Evolutionary conservation across 2,113 vertebrate genomes (phyloP).

Genomic region (Candoia aspera): DNA sequence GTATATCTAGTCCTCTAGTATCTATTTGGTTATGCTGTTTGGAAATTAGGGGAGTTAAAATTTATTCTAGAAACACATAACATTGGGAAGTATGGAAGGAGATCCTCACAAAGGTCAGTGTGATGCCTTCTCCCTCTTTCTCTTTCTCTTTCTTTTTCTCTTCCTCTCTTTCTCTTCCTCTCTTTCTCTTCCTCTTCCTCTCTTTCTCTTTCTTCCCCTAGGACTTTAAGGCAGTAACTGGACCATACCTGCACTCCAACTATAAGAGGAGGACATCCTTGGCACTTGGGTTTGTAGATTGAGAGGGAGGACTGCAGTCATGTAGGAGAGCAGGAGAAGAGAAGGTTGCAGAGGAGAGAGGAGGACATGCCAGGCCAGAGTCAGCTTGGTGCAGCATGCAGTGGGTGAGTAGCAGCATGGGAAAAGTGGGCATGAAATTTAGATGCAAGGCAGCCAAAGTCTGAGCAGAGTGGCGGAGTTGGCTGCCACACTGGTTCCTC

Average conservation of each 20-base stretch:
- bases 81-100: not conserved
- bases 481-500: not conserved
- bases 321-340: not conserved
- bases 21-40: not conserved
- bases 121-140: not conserved
- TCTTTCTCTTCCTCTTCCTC: too few relatives aligned
- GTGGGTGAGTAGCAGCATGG: not conserved
- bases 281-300: not conserved
- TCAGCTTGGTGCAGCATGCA: not conserved
- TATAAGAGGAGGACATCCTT: not conserved
- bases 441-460: not conserved
- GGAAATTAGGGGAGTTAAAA: not conserved
- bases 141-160: too few relatives aligned
- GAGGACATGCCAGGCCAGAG: not conserved
- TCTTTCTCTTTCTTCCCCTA: not conserved
- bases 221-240: not conserved
- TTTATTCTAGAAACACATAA: not conserved
- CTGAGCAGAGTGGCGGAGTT: not conserved
- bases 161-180: too few relatives aligned
- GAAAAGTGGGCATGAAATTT: not conserved
- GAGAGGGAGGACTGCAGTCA: not conserved
- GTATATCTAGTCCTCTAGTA: not conserved
- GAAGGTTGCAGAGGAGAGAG: not conserved
- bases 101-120: not conserved
- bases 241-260: not conserved